Conservation (phyloP, 1,140 invertebrate species). For the Prorops nasuta region DNA sequence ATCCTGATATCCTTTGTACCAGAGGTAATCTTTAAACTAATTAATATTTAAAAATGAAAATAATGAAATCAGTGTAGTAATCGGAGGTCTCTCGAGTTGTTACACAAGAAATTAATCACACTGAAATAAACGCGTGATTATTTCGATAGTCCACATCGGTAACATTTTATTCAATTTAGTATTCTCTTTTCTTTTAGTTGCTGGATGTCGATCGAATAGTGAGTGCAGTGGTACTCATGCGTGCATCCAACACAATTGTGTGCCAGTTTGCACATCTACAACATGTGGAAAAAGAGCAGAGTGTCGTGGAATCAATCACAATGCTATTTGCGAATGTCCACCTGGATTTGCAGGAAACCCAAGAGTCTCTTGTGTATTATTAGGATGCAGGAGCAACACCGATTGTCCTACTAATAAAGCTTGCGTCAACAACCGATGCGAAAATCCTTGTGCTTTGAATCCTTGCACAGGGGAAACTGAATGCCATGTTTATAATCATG, state of each 20-base stretch:
- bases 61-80: neutral
- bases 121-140: no score
- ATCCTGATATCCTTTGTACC: slow-evolving; percentile 73
- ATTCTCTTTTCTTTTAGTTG: slow-evolving; percentile 36
- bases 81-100: no score
- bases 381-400: slow-evolving; percentile 73
- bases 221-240: slow-evolving; percentile 76
- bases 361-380: slow-evolving; percentile 67
- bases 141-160: no score
- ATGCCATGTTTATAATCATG: slow-evolving; percentile 75
- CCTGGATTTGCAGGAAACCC: slow-evolving; percentile 81
- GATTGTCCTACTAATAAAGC: slow-evolving; percentile 75
- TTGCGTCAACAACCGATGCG: slow-evolving; percentile 78
- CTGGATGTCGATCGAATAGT: slow-evolving; percentile 70
- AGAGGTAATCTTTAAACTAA: no score
- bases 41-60: no score
- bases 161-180: no score
- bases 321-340: slow-evolving; percentile 77
- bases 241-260: slow-evolving; percentile 76
- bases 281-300: slow-evolving; percentile 71
- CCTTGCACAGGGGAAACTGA: slow-evolving; percentile 70
- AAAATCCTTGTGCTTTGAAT: slow-evolving; percentile 70
- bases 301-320: slow-evolving; percentile 76
- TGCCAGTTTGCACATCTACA: slow-evolving; percentile 70
- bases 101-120: no score